phyloP scores from a whole-genome alignment of 2,888 invertebrate species.

The Mythimna vitellina region DNA sequence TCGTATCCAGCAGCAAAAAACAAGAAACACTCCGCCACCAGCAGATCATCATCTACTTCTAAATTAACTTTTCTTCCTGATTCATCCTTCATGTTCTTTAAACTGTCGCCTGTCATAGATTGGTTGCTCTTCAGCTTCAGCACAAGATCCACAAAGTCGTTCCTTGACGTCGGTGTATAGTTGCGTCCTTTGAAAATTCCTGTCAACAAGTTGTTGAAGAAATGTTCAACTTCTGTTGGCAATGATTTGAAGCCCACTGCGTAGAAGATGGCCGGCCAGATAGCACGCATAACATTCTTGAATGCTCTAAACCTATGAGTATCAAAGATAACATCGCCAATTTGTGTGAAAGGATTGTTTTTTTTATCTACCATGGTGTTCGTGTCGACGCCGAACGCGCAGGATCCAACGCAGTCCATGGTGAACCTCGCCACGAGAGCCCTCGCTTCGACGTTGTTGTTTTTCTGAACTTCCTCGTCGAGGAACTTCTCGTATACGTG shows the following conservation, averaged over 20 bases:
- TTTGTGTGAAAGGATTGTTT: constrained; percentile 70
- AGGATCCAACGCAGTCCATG: constrained; percentile 78
- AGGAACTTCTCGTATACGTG: constrained; percentile 72
- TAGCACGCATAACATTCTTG: constrained; percentile 65
- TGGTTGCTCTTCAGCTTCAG: constrained; percentile 71
- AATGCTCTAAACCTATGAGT: constrained; percentile 65
- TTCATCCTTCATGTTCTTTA: constrained; percentile 69
- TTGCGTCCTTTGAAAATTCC: constrained; percentile 71
- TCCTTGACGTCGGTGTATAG: constrained; percentile 68
- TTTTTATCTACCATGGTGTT: constrained; percentile 69
- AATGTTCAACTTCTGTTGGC: constrained; percentile 66
- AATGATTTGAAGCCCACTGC: constrained; percentile 69
- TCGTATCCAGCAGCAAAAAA: constrained; percentile 84
- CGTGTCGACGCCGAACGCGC: constrained; percentile 79
- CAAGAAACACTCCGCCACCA: constrained; percentile 88
- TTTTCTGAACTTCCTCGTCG: constrained; percentile 60
- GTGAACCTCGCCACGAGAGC: constrained; percentile 73
- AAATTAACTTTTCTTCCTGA: constrained; percentile 66
- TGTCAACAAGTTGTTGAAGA: constrained; percentile 70
- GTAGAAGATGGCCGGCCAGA: constrained; percentile 80
- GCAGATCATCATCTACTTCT: constrained; percentile 79
- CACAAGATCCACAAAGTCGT: constrained; percentile 79
- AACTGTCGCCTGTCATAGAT: constrained; percentile 72
- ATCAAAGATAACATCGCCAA: constrained; percentile 73
- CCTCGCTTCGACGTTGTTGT: constrained; percentile 67